Conservation (phyloP, 2,113 vertebrate species). For the Psephotus haematonotus region DNA sequence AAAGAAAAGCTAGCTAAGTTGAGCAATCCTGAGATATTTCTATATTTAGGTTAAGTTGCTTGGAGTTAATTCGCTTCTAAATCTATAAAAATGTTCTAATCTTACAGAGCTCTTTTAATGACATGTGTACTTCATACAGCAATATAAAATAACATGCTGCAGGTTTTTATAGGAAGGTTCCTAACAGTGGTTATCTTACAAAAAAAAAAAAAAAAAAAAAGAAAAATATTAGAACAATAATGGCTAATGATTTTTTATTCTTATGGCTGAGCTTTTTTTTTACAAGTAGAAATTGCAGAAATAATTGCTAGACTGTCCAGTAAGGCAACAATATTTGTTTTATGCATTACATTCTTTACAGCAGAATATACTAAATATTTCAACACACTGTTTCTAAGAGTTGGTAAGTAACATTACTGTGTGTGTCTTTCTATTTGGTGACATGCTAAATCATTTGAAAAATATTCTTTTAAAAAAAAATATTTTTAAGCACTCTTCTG, state of each 20-base stretch:
- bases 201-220: neutral
- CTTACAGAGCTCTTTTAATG: neutral
- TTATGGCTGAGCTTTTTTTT: neutral
- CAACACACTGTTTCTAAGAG: neutral
- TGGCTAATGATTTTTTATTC: neutral
- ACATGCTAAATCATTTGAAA: neutral
- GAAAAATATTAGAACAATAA: neutral
- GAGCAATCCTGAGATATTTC: neutral
- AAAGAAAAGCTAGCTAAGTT: neutral
- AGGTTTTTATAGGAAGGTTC: neutral
- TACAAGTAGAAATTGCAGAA: neutral
- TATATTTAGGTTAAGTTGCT: neutral
- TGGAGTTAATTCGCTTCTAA: neutral
- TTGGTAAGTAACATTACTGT: neutral
- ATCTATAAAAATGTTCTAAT: neutral
- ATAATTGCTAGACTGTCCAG: neutral
- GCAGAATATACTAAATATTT: conserved; percentile 3
- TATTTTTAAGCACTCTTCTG: neutral
- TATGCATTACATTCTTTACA: neutral
- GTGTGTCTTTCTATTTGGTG: neutral
- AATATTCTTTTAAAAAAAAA: neutral
- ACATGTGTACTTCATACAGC: neutral
- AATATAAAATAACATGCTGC: neutral
- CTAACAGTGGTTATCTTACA: rapidly evolving
- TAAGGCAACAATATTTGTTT: neutral